Conservation (phyloP, 2,888 invertebrate species). For the Catotricha subobsoleta region DNA sequence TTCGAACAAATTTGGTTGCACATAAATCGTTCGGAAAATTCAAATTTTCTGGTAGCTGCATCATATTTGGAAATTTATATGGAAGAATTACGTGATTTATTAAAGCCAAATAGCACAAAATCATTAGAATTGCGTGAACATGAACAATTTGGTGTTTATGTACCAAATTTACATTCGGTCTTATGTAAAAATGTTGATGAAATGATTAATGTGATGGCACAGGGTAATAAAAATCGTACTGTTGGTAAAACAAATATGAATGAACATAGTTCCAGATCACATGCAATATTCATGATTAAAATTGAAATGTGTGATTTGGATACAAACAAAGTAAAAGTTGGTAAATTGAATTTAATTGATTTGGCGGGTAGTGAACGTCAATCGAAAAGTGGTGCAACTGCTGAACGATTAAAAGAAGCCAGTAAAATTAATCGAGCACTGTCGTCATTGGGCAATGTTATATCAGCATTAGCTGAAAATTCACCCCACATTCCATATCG, state of each 20-base stretch:
- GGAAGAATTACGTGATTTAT: slow-evolving; percentile 66
- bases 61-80: slow-evolving; percentile 97
- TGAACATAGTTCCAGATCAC: slow-evolving; percentile 92
- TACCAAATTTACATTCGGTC: slow-evolving; percentile 85
- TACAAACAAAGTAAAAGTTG: slow-evolving; percentile 46
- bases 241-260: slow-evolving; percentile 96
- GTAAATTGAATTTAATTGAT: slow-evolving; percentile 93
- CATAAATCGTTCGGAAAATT: slow-evolving; percentile 75
- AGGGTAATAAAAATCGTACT: slow-evolving; percentile 87
- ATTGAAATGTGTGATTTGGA: slow-evolving; percentile 79
- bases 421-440: slow-evolving; percentile 94
- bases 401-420: slow-evolving; percentile 84
- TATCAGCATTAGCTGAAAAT: slow-evolving; percentile 88
- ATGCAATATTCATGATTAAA: slow-evolving; percentile 96
- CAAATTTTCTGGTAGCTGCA: slow-evolving; percentile 88
- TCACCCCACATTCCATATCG: slow-evolving; percentile 93
- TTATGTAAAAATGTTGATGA: slow-evolving; percentile 88
- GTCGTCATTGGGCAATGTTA: slow-evolving; percentile 95
- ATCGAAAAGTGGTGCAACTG: slow-evolving; percentile 89
- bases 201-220: slow-evolving; percentile 83
- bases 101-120: slow-evolving; percentile 38
- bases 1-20: slow-evolving; percentile 96
- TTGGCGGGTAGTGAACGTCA: slow-evolving; percentile 96
- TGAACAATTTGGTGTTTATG: slow-evolving; percentile 68
- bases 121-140: slow-evolving; percentile 44